Percentiles rank a stretch among this genome's conserved stretches.
phyloP scores from a whole-genome alignment of 2,797 vertebrate species.

The Nothura maculosa region DNA sequence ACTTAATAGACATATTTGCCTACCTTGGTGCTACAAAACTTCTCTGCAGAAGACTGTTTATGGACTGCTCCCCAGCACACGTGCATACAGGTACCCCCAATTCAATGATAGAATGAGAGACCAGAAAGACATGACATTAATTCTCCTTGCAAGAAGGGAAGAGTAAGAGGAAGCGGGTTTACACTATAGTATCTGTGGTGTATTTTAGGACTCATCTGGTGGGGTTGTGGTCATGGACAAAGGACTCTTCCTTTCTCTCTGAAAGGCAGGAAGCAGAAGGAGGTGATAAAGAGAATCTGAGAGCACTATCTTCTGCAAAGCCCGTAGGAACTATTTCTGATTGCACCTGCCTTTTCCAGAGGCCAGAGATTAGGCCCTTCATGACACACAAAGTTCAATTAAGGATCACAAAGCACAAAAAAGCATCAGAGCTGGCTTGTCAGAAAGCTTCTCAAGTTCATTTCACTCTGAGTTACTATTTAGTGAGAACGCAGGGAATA shows the following conservation, averaged over 20 bases:
- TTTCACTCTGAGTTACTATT: slow-evolving; percentile 16
- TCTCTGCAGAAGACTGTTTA: not conserved
- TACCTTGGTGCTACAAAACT: not conserved
- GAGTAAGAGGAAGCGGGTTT: not conserved
- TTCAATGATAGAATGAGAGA: not conserved
- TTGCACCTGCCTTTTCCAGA: not conserved
- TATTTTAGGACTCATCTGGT: not conserved
- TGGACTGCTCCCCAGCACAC: not conserved
- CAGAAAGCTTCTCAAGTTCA: not conserved
- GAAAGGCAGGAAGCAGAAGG: not conserved
- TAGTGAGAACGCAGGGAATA: not conserved
- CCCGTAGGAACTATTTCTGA: not conserved
- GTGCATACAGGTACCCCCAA: fast-evolving
- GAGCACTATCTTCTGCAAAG: not conserved
- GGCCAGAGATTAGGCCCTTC: not conserved
- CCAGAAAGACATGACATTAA: not conserved
- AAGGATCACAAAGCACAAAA: not conserved
- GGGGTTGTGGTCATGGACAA: fast-evolving
- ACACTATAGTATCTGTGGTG: not conserved
- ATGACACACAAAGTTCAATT: not conserved
- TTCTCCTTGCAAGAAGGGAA: not conserved
- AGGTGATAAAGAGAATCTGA: not conserved
- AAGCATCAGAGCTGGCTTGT: not conserved
- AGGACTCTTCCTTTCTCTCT: not conserved
- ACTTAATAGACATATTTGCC: not conserved